Evolutionary conservation across 1,140 invertebrate species (phyloP).

Genomic region (Pomacea maculata): DNA sequence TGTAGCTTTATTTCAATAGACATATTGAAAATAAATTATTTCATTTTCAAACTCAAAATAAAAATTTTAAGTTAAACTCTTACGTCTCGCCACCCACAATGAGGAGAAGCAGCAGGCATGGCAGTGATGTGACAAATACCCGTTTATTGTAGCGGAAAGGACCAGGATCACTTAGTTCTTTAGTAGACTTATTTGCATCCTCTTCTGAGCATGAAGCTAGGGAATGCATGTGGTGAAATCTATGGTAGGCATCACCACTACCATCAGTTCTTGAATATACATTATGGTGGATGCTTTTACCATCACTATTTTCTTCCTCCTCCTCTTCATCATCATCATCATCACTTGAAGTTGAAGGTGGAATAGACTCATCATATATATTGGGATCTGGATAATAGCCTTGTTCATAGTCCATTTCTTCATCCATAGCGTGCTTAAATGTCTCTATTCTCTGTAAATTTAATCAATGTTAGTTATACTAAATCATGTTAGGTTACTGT

Average conservation of each 20-base stretch:
- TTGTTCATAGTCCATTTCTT: no score
- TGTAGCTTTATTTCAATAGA: no score
- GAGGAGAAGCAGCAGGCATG: conserved; percentile 44
- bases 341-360: no score
- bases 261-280: neutral
- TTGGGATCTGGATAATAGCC: no score
- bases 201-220: conserved; percentile 15
- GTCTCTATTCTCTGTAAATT: no score
- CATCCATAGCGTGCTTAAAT: no score
- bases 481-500: no score
- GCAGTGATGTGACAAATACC: conserved; percentile 39
- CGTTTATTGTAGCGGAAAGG: conserved; percentile 49
- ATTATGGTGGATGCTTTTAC: neutral
- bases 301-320: neutral
- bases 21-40: no score
- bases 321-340: neutral
- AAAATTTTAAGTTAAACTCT: conserved; percentile 22
- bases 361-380: no score
- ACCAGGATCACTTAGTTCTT: conserved; percentile 43
- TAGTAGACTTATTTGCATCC: conserved; percentile 16
- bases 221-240: neutral
- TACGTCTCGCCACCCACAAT: conserved; percentile 51
- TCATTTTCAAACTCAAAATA: neutral
- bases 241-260: neutral
- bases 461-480: no score